Conservation (phyloP, 1,140 invertebrate species). For the Tetramorium alpestre region DNA sequence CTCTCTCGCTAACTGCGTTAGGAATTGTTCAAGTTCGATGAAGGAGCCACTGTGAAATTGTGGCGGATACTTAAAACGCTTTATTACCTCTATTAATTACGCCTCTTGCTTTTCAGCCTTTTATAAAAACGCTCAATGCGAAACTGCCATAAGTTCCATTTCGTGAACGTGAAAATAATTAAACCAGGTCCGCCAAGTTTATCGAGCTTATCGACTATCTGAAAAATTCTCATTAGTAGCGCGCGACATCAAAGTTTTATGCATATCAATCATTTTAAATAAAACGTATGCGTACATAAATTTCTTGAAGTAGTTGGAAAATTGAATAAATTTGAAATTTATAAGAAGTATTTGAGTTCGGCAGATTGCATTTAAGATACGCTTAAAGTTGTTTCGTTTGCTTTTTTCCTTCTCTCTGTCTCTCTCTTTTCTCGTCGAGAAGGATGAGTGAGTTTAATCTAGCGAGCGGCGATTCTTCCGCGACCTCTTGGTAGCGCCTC, state of each 20-base stretch:
- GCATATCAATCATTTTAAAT: not conserved
- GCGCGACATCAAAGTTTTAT: not conserved
- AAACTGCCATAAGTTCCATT: not conserved
- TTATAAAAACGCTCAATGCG: not conserved
- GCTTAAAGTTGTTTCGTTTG: not conserved
- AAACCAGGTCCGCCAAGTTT: not conserved
- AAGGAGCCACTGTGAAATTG: conserved; percentile 24
- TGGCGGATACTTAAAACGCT: not conserved
- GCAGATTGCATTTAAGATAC: not conserved
- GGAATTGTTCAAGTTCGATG: conserved; percentile 21
- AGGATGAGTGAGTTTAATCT: conserved; percentile 9
- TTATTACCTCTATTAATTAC: conserved; percentile 37
- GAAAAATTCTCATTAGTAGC: conserved; percentile 6
- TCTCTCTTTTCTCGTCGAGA: not conserved
- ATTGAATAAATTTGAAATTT: not conserved
- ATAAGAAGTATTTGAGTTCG: not conserved
- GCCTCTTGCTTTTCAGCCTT: not conserved
- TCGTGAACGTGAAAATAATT: not conserved
- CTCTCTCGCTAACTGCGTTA: not conserved
- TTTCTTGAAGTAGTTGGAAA: not conserved
- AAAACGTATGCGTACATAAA: not conserved
- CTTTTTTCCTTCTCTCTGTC: not conserved
- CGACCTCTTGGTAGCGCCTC: conserved; percentile 3
- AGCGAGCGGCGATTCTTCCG: conserved; percentile 5
- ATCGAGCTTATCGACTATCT: not conserved